A percentile compares a stretch with the other conserved stretches of the same genome.
These are phyloP conservation scores for Villa cingulata DNA, from an alignment of 2,888 invertebrate species.

Conservation along the genomic window DNA sequence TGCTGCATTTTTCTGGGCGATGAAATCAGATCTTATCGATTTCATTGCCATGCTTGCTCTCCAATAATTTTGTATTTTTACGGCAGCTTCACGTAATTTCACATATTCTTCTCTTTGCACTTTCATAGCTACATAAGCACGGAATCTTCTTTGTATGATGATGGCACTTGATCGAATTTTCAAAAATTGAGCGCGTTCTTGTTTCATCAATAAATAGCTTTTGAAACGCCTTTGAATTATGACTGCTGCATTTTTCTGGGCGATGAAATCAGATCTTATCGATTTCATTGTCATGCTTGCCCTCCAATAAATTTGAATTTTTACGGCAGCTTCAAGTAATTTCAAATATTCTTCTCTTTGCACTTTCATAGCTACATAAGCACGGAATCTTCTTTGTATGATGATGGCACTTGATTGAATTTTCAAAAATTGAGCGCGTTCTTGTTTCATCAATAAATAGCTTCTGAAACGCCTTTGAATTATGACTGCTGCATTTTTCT, in stretches of 20 bases:
- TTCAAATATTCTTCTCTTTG: conserved; percentile 7
- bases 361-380: conserved; percentile 5
- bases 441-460: conserved; percentile 30
- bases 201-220: too few relatives aligned
- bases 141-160: too few relatives aligned
- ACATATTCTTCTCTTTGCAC: conserved; percentile 17
- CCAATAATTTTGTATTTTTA: too few relatives aligned
- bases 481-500: conserved; percentile 16
- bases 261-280: conserved; percentile 18
- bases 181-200: too few relatives aligned
- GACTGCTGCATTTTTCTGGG: conserved; percentile 17
- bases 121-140: conserved; percentile 20
- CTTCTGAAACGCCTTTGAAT: conserved; percentile 29
- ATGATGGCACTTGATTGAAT: conserved; percentile 14
- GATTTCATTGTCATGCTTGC: conserved; percentile 22
- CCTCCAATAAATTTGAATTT: conserved; percentile 26
- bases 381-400: conserved; percentile 15
- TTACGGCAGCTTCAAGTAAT: conserved; percentile 13
- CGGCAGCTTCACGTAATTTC: too few relatives aligned
- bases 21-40: too few relatives aligned
- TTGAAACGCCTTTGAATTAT: conserved; percentile 29
- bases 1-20: too few relatives aligned
- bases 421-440: conserved; percentile 1
- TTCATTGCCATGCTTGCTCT: too few relatives aligned
- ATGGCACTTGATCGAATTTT: too few relatives aligned